These are phyloP conservation scores for Prunella strophiata DNA, from an alignment of 2,797 vertebrate genomes.

Conservation along the genomic window DNA sequence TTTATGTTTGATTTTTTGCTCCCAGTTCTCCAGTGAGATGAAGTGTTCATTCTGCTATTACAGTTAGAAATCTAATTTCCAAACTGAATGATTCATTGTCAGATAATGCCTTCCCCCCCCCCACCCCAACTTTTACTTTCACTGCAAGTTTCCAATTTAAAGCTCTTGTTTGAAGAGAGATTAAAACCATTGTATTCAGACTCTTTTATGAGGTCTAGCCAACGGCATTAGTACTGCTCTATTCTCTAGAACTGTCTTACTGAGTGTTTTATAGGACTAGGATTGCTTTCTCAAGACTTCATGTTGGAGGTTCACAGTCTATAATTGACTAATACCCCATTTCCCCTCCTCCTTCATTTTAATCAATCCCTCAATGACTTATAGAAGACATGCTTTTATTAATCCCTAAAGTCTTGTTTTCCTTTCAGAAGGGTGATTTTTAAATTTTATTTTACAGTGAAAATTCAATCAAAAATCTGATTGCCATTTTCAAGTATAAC, in stretches of 20 bases:
- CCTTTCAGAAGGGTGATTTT: neutral
- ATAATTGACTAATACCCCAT: neutral
- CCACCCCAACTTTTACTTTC: neutral
- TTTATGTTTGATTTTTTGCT: neutral
- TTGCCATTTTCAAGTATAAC: neutral
- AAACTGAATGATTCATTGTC: neutral
- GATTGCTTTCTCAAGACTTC: neutral
- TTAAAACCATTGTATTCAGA: neutral
- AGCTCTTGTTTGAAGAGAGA: neutral
- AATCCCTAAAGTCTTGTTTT: neutral
- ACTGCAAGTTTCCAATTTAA: neutral
- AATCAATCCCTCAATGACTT: neutral
- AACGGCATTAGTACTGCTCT: neutral
- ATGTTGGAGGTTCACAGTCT: neutral
- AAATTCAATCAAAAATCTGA: neutral
- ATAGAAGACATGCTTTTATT: neutral
- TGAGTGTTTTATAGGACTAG: neutral
- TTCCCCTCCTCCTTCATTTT: constrained; percentile 29
- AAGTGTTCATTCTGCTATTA: neutral
- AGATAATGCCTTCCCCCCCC: neutral
- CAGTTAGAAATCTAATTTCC: neutral
- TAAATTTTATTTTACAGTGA: neutral
- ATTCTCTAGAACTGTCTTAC: neutral
- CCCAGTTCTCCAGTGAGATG: neutral
- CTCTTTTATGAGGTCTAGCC: neutral